Evolutionary conservation across 2,888 invertebrate genomes (phyloP).

Genomic region (Torymus auratus): DNA sequence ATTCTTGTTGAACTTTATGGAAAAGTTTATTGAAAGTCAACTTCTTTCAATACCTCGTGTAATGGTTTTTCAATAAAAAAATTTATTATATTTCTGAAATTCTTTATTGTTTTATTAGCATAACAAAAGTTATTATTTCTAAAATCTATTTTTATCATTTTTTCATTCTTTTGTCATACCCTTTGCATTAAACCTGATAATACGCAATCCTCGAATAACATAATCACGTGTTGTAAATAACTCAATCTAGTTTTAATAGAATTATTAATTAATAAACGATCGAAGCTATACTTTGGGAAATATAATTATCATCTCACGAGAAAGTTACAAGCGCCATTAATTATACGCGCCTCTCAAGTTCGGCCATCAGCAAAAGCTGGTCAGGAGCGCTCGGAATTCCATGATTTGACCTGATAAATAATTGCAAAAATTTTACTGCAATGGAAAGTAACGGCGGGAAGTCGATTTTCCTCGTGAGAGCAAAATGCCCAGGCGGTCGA

Average conservation of each 20-base stretch:
- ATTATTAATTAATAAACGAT: constrained; percentile 32
- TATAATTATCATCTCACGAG: constrained; percentile 34
- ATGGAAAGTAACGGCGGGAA: no score
- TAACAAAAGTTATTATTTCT: no score
- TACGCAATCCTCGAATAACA: not conserved
- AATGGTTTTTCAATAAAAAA: no score
- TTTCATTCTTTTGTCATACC: no score
- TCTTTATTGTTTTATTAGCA: no score
- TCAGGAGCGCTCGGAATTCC: not conserved
- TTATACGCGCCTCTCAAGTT: not conserved
- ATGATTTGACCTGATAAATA: constrained; percentile 17
- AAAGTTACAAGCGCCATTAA: constrained; percentile 43
- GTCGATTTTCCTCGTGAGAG: no score
- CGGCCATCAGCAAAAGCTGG: not conserved
- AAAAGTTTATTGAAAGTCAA: not conserved
- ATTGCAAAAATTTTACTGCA: not conserved
- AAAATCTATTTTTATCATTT: no score
- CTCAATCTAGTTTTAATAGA: constrained; percentile 25
- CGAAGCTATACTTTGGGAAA: not conserved
- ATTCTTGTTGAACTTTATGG: not conserved
- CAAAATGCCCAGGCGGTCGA: no score
- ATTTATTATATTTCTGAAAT: no score
- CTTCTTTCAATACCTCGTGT: not conserved
- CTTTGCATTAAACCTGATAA: not conserved
- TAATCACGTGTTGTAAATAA: constrained; percentile 3